phyloP scores from a whole-genome alignment of 2,888 invertebrate genomes.

The Tenthredo amoena region DNA sequence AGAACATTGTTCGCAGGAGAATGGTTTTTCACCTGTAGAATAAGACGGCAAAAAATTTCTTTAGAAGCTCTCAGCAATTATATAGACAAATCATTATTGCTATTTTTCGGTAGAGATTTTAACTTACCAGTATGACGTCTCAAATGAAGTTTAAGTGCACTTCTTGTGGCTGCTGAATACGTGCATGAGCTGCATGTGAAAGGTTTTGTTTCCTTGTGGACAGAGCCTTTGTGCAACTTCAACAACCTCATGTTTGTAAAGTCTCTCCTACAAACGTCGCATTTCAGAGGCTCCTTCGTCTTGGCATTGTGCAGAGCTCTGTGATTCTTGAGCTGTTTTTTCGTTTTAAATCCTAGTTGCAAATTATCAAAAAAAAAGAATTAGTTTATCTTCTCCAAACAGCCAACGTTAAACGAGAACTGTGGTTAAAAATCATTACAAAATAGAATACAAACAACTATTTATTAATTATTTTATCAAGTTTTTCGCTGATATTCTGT shows the following conservation, averaged over 20 bases:
- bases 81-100: not conserved
- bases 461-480: not conserved
- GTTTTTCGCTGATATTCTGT: not conserved
- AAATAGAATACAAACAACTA: not conserved
- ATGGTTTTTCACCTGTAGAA: constrained; percentile 86
- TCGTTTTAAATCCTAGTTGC: constrained; percentile 85
- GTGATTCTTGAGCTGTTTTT: constrained; percentile 89
- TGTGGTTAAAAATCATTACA: not conserved
- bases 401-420: not conserved
- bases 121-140: constrained; percentile 85
- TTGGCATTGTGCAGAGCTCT: constrained; percentile 82
- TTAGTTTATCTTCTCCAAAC: not conserved
- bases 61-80: not conserved
- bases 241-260: constrained; percentile 81
- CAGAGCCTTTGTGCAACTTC: constrained; percentile 81
- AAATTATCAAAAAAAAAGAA: not conserved
- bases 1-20: constrained; percentile 86
- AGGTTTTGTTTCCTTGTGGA: constrained; percentile 85
- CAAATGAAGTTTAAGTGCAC: constrained; percentile 84
- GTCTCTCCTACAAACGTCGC: constrained; percentile 82
- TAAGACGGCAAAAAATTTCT: not conserved
- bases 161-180: constrained; percentile 84
- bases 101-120: constrained; percentile 35
- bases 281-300: constrained; percentile 71
- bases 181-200: constrained; percentile 85